Percentiles rank a stretch among this genome's conserved stretches.
phyloP scores from a whole-genome alignment of 2,113 vertebrate genomes.

The Microtus oregoni region DNA sequence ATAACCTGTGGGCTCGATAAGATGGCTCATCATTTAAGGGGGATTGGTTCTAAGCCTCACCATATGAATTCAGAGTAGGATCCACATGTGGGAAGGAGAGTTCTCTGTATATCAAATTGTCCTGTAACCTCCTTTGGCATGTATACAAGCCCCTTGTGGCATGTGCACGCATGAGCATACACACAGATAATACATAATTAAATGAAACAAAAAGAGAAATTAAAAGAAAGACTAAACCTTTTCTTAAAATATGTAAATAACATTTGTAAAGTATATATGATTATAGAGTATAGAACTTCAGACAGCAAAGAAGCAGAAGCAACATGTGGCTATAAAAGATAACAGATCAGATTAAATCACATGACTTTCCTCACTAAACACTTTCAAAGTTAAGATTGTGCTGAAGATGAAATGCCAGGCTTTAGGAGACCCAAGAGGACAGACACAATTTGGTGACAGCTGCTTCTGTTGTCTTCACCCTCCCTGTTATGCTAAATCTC shows the following conservation, averaged over 20 bases:
- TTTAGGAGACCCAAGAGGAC: background rate
- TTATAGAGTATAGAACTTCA: background rate
- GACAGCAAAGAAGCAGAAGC: background rate
- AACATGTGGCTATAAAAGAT: background rate
- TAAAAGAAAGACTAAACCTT: background rate
- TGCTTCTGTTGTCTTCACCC: background rate
- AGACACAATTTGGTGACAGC: background rate
- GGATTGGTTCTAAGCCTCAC: too few relatives aligned
- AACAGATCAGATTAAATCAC: background rate
- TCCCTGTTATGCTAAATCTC: background rate
- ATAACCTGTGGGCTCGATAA: too few relatives aligned
- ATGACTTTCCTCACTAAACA: background rate
- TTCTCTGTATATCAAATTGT: too few relatives aligned
- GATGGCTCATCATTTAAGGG: background rate
- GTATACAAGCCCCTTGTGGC: background rate
- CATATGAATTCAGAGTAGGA: too few relatives aligned
- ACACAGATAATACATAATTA: background rate
- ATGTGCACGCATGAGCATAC: background rate
- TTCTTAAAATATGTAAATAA: background rate
- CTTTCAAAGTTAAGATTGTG: background rate
- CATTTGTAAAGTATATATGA: background rate
- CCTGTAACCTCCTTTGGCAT: rapidly evolving
- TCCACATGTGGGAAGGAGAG: background rate
- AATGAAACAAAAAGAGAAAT: background rate
- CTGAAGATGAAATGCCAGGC: background rate